phyloP scores from a whole-genome alignment of 2,797 vertebrate species.

The Coregonus suidteri region DNA sequence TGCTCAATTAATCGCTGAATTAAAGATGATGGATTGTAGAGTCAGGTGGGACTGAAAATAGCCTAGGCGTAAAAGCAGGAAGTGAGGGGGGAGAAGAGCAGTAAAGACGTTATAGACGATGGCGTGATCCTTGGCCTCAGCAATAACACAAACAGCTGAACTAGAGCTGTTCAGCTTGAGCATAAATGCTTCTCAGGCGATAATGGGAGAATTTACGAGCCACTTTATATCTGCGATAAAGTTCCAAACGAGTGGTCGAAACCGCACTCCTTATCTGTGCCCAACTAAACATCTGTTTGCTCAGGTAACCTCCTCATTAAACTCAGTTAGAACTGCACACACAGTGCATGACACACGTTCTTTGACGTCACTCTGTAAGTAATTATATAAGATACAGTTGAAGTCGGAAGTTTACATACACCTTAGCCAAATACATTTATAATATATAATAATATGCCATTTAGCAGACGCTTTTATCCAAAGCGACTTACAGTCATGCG shows the following conservation, averaged over 20 bases:
- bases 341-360: constrained; percentile 9
- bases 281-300: constrained; percentile 30
- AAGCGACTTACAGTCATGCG: too few species aligned
- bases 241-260: constrained; percentile 28
- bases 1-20: neutral
- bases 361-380: constrained; percentile 1
- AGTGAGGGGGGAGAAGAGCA: constrained; percentile 2
- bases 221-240: constrained; percentile 43
- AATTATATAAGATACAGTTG: neutral
- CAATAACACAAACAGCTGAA: constrained; percentile 32
- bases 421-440: too few species aligned
- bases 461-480: too few species aligned
- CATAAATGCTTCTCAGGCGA: constrained; percentile 35
- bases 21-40: neutral
- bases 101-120: constrained; percentile 20
- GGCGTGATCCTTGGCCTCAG: constrained; percentile 16
- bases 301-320: constrained; percentile 11
- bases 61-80: neutral
- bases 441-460: too few species aligned
- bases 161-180: neutral
- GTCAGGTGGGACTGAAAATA: constrained; percentile 15
- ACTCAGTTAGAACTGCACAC: neutral
- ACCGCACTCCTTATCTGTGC: constrained; percentile 15
- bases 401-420: too few species aligned
- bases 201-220: constrained; percentile 45